A percentile compares a stretch with the other conserved stretches of the same genome.
These are phyloP conservation scores for Drosophila quinaria DNA, from an alignment of 2,888 invertebrate genomes.

Conservation along the genomic window DNA sequence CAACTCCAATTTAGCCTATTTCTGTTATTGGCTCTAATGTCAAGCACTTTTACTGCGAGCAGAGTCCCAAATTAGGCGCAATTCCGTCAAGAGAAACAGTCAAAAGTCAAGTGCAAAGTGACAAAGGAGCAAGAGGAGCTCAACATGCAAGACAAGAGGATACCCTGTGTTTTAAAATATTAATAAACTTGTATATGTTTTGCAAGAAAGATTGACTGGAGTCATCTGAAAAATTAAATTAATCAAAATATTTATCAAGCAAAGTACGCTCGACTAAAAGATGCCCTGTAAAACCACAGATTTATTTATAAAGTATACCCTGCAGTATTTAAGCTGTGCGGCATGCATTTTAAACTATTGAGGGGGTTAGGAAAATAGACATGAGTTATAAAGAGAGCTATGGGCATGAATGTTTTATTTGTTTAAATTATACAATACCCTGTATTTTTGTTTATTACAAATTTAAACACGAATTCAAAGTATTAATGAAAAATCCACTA, in stretches of 20 bases:
- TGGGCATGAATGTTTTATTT: too few species aligned
- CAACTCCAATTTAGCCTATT: conserved; percentile 20
- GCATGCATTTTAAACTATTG: too few species aligned
- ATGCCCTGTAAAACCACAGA: not conserved
- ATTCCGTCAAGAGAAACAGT: conserved; percentile 6
- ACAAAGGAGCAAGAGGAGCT: not conserved
- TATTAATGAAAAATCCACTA: not conserved
- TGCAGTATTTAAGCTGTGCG: too few species aligned
- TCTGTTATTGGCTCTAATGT: conserved; percentile 33
- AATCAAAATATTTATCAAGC: not conserved
- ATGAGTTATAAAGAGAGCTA: not conserved
- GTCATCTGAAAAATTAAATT: too few species aligned
- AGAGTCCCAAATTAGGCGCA: conserved; percentile 27
- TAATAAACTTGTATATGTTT: not conserved
- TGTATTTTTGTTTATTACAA: too few species aligned
- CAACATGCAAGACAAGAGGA: not conserved
- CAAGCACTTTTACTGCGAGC: conserved; percentile 29
- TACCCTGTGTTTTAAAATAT: conserved; percentile 4
- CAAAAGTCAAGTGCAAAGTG: conserved; percentile 9
- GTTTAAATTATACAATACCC: too few species aligned
- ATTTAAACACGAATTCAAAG: not conserved
- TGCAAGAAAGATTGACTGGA: not conserved
- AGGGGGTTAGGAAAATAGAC: too few species aligned
- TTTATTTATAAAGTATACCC: too few species aligned
- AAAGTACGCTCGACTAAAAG: not conserved